These are phyloP conservation scores for Eciton burchellii DNA, from an alignment of 1,140 invertebrate species.

Conservation along the genomic window DNA sequence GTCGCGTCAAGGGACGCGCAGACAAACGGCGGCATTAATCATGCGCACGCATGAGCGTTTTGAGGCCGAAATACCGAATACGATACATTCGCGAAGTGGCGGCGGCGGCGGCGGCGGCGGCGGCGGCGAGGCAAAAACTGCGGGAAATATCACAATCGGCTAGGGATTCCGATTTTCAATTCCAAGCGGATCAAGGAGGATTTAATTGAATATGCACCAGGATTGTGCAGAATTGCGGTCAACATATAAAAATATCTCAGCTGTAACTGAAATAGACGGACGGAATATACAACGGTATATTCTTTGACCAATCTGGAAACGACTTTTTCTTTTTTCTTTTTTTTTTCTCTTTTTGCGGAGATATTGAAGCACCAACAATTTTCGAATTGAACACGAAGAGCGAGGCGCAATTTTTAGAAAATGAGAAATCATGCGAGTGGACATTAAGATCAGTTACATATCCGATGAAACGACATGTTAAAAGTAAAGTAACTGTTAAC, in stretches of 20 bases:
- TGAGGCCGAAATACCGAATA: conserved; percentile 20
- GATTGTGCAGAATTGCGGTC: neutral
- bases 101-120: neutral
- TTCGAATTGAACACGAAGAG: neutral
- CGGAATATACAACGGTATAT: neutral
- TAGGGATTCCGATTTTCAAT: conserved; percentile 30
- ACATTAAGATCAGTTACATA: no score
- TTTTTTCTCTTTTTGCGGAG: no score
- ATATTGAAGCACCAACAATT: neutral
- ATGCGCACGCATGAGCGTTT: conserved; percentile 1
- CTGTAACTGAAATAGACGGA: neutral
- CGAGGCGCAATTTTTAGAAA: no score
- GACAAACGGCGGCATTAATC: conserved; percentile 44
- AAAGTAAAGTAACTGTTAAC: no score
- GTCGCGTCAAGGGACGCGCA: conserved; percentile 42
- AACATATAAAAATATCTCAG: conserved; percentile 5
- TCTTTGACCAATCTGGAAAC: neutral
- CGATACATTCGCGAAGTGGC: neutral
- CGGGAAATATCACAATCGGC: conserved; percentile 6
- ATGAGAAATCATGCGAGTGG: no score
- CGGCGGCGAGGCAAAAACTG: neutral
- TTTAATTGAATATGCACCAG: conserved; percentile 27
- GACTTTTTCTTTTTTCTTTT: neutral
- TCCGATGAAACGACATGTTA: no score
- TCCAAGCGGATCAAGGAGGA: conserved; percentile 13